Conservation (phyloP, 2,113 vertebrate species). For the Okapia johnstoni region DNA sequence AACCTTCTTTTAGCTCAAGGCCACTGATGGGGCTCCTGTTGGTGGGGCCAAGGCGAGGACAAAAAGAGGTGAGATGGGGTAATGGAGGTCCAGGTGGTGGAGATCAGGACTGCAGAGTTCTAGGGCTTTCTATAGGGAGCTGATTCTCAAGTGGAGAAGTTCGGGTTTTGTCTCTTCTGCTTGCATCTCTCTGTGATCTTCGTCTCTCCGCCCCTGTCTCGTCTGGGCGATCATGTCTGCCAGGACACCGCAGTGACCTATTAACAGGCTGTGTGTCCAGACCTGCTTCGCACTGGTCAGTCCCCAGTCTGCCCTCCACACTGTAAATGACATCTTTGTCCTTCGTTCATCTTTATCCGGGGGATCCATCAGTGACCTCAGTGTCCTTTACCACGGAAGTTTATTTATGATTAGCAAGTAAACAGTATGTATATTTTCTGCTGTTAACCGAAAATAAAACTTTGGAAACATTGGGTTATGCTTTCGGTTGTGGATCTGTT, state of each 20-base stretch:
- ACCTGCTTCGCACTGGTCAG: rapidly evolving
- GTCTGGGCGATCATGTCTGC: neutral
- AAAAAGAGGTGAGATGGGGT: no score
- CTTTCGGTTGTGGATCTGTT: neutral
- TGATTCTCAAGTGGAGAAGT: neutral
- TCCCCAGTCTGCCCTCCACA: neutral
- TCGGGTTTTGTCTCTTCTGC: neutral
- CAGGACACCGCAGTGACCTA: neutral
- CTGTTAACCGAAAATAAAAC: neutral
- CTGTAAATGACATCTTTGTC: neutral
- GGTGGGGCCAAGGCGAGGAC: no score
- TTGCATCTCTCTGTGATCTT: neutral
- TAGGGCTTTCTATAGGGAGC: neutral
- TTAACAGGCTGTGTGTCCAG: neutral
- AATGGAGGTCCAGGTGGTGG: neutral
- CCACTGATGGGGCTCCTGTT: no score
- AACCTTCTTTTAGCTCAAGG: neutral
- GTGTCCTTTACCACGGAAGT: neutral
- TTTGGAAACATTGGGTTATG: neutral
- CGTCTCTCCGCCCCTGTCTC: no score
- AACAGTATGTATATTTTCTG: neutral
- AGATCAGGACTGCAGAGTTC: neutral
- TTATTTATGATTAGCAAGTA: neutral
- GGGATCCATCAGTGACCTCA: neutral
- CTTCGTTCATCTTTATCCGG: neutral